Base-by-base conservation (phyloP, 2,888 invertebrate genomes). In the Mellilla xanthometata region DNA sequence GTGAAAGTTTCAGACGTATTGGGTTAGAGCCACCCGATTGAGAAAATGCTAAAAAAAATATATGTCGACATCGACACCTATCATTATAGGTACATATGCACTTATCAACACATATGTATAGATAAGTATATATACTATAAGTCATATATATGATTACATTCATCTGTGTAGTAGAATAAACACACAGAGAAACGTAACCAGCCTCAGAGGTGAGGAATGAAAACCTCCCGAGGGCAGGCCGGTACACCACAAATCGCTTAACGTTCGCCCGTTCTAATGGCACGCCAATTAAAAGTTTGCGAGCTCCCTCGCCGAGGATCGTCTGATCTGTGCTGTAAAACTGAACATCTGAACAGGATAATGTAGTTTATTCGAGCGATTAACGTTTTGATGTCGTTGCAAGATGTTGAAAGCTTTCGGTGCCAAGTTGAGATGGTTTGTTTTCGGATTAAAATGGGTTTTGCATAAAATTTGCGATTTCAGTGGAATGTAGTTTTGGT, bases 191-290 rank as follows among this genome's bases (percentile, higher is more conserved):
- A 24, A 51, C 52, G 58, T 66, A 62, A 63, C 56, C 54, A 69
- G 62, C 68, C 64, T 53, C 55, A 60, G 70, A 81, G 84, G 81
- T 81, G 81, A 75, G 80, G 76, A 83, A 82, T 82, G 81, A 83
- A 84, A 83, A 82, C 74, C 78, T 75, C 75, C 52, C 51, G 77
- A 78, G 80, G 83, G 83, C 49, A 76, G 83, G 79, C 80, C 81
- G 83, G 81, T 85, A 89, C 88, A 88, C 87, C 89, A 87, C 88
- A 88, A 88, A 88, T 85, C 88, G 89, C 87, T 89, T 88, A 88
- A 85, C 81, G 82, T 78, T 79, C 84, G 76, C 83, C 81, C 81
- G 78, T 72, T 76, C 83, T 90, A 90, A 90, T 90, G 89, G 86
- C 89, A 85, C 80, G 77, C 84, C 90, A 90, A 90, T 90, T 90